Percentiles rank a stretch among this genome's conserved stretches.
Conservation (phyloP, 2,113 vertebrate genomes). For the Eurypyga helias region DNA sequence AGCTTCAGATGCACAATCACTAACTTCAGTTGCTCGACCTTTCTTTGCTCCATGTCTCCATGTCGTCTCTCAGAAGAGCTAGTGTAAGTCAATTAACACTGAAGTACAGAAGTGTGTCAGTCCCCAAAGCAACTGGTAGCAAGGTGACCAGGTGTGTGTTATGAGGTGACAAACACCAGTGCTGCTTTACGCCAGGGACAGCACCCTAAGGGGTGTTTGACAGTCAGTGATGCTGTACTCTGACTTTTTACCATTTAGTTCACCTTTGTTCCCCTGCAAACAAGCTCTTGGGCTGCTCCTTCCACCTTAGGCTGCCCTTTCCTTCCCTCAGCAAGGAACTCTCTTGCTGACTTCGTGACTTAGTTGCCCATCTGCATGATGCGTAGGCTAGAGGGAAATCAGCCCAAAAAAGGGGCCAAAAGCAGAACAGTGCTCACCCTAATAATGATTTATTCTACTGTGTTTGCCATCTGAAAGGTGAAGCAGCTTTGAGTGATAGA, state of each 20-base stretch:
- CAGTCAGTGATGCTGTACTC: neutral
- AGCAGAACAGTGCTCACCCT: neutral
- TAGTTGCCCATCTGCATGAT: neutral
- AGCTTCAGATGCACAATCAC: neutral
- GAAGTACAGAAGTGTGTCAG: neutral
- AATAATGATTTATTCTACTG: neutral
- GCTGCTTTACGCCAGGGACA: neutral
- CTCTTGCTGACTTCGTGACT: neutral
- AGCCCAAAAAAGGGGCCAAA: neutral
- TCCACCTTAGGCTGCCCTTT: neutral
- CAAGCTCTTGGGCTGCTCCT: neutral
- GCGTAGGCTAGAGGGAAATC: neutral
- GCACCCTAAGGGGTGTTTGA: neutral
- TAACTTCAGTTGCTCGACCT: neutral
- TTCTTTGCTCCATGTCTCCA: neutral
- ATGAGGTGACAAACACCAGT: neutral
- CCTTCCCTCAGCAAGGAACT: neutral
- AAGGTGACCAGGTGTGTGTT: neutral
- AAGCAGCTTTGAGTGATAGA: neutral
- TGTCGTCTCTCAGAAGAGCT: neutral
- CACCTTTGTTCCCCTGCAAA: neutral
- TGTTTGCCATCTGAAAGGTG: neutral
- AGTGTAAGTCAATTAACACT: neutral
- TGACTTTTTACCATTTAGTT: neutral
- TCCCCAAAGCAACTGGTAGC: neutral